These are phyloP conservation scores for Eudyptes chrysolophus DNA, from an alignment of 2,113 vertebrate species.

Conservation along the genomic window DNA sequence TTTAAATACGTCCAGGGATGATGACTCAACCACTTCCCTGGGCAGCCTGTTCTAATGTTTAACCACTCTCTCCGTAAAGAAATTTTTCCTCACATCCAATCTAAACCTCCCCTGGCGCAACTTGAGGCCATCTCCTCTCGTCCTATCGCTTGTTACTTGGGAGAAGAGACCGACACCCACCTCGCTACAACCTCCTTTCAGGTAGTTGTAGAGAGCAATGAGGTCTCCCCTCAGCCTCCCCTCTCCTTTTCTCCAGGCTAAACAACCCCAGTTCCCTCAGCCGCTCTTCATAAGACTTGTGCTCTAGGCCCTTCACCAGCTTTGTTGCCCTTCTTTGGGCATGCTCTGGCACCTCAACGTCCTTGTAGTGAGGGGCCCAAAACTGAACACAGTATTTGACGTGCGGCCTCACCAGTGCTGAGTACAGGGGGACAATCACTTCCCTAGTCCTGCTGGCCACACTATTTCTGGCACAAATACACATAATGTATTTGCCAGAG, in stretches of 20 bases:
- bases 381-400: neutral
- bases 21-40: neutral
- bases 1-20: neutral
- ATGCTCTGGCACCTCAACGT: neutral
- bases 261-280: neutral
- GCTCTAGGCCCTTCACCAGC: neutral
- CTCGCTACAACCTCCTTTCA: neutral
- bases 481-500: neutral
- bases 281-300: rapidly evolving
- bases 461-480: neutral
- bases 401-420: rapidly evolving
- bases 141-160: neutral
- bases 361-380: neutral
- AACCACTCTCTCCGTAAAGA: neutral
- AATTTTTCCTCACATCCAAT: neutral
- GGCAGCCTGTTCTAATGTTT: neutral
- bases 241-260: neutral
- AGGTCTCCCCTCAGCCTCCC: neutral
- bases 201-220: neutral
- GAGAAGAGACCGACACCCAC: neutral
- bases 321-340: rapidly evolving
- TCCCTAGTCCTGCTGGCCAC: neutral
- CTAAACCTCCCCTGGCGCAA: neutral
- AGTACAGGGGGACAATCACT: rapidly evolving
- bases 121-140: neutral